Conservation (phyloP, 2,113 vertebrate species). For the Dryoscopus gambensis region DNA sequence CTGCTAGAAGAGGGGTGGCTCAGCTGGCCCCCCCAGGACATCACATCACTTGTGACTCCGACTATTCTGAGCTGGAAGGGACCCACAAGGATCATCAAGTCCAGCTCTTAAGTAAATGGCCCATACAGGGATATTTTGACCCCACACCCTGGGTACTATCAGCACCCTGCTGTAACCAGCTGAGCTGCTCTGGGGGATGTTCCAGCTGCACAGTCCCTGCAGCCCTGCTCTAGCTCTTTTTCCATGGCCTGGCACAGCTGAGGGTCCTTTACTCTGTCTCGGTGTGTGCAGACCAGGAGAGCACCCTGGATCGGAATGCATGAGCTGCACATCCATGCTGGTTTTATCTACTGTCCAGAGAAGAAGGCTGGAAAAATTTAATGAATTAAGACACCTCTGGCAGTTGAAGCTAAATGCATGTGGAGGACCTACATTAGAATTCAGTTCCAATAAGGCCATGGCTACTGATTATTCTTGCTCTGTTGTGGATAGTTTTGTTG, state of each 20-base stretch:
- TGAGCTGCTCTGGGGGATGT: not conserved
- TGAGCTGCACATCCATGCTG: not conserved
- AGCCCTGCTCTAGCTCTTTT: accelerated
- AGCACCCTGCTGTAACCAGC: not conserved
- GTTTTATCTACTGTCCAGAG: not conserved
- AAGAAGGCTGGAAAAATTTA: not conserved
- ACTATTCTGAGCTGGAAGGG: not conserved
- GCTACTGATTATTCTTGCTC: not conserved
- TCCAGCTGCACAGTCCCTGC: accelerated
- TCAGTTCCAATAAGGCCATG: not conserved
- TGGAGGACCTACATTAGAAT: not conserved
- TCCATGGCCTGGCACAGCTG: not conserved
- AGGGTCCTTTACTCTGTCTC: not conserved
- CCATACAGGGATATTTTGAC: not conserved
- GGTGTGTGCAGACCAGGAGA: not conserved
- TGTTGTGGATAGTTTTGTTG: not conserved
- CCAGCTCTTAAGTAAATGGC: not conserved
- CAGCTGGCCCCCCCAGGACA: not conserved
- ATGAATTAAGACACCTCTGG: not conserved
- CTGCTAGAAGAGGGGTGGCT: not conserved
- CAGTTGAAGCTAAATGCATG: accelerated
- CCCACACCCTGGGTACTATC: not conserved
- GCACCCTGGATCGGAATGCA: not conserved
- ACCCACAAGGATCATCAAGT: not conserved
- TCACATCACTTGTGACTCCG: not conserved